Evolutionary conservation across 2,888 invertebrate species (phyloP).

Genomic region (Pecten maximus): DNA sequence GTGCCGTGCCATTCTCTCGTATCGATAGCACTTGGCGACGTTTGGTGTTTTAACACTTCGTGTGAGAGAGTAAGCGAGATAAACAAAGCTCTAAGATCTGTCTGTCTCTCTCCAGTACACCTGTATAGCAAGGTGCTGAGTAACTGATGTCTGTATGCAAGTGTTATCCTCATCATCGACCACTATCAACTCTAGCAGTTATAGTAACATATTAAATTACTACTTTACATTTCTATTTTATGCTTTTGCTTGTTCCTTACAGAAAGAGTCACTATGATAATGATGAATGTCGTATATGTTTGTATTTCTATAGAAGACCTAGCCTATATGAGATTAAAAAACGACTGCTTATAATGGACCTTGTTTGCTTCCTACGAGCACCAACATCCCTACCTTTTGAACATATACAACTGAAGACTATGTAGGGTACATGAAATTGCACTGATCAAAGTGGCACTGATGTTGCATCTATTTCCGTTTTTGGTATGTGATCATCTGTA

Average conservation of each 20-base stretch:
- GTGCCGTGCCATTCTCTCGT: neutral
- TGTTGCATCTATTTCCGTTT: neutral
- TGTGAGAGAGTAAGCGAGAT: conserved; percentile 3
- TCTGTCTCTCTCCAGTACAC: neutral
- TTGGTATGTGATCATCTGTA: neutral
- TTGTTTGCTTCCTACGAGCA: neutral
- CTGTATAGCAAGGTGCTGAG: neutral
- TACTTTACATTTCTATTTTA: neutral
- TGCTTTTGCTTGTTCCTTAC: neutral
- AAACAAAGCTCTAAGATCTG: conserved; percentile 11
- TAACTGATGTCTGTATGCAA: neutral
- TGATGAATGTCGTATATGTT: neutral
- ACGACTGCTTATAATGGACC: neutral
- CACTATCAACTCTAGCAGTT: neutral
- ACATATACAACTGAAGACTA: neutral
- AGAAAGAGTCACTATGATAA: neutral
- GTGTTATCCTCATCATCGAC: neutral
- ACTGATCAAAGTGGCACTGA: neutral
- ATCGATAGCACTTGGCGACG: conserved; percentile 19
- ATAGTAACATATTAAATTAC: neutral
- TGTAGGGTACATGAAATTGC: neutral
- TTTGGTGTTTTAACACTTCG: conserved; percentile 9
- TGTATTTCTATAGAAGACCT: neutral
- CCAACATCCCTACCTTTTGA: neutral
- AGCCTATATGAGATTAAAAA: neutral